phyloP scores from a whole-genome alignment of 2,113 vertebrate genomes.

The Grallaria varia region DNA sequence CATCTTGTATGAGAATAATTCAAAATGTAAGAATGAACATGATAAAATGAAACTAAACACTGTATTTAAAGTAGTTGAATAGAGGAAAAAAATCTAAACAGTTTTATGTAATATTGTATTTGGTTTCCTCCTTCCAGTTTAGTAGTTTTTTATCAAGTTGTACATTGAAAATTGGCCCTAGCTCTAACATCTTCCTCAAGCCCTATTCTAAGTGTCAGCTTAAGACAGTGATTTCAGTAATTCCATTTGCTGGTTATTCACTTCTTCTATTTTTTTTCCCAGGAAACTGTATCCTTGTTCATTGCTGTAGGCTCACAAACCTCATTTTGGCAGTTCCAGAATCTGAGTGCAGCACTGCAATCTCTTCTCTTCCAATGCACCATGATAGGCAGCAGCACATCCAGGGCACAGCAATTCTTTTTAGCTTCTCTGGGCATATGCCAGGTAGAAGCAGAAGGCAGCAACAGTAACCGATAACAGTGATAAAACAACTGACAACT shows the following conservation, averaged over 20 bases:
- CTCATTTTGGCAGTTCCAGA: constrained; percentile 20
- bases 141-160: neutral
- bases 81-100: neutral
- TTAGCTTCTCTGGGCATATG: constrained; percentile 35
- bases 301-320: neutral
- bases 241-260: neutral
- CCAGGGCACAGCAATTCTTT: neutral
- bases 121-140: neutral
- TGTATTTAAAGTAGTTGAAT: constrained; percentile 13
- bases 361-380: neutral
- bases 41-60: neutral
- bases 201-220: neutral
- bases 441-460: constrained; percentile 77
- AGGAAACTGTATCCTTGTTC: neutral
- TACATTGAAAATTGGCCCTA: neutral
- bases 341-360: neutral
- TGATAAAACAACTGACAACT: constrained; percentile 81
- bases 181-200: neutral
- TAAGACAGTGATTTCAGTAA: neutral
- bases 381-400: neutral
- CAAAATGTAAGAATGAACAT: neutral
- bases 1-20: neutral
- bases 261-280: neutral
- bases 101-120: neutral
- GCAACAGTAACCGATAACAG: constrained; percentile 79